Base-by-base conservation (phyloP, 1,140 invertebrate genomes). In the Dendrolimus punctatus region DNA sequence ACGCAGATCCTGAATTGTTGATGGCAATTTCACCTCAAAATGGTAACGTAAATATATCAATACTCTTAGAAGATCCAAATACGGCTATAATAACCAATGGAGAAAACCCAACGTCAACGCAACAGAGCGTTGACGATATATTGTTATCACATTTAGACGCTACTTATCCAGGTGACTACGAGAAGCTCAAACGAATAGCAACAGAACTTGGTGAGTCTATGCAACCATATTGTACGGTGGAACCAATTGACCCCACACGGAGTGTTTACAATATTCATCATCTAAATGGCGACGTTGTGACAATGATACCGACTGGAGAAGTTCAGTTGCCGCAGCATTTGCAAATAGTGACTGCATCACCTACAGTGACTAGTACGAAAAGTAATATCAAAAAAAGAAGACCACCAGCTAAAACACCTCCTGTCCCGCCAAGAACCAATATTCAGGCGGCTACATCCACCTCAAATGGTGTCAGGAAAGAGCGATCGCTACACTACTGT, bases 401-500 rank as follows among this genome's bases (percentile, higher is more conserved):
- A 69, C 74, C 79, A 6, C 70, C 86, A 8, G 85, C 68, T 23
- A 23, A 23, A 49, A 66, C 77, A 53, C 63, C 80, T 23, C 77
- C 80, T 64, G 63, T 68, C 53, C 72, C 73, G 64, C 62, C 74
- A 44, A 68, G 79, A 55, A 67, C 71, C 10, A 77, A 73, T 36
- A 82, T 75, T 36, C 87, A 87, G 58, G 80, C 85, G 38, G 85
- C 87, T 36, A 87, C 85, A 5, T 88, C 90, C 1, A 89, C 88
- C 8, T 90, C 87, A 23, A 91, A 90, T 67, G 89, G 88, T 6
- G 89, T 91, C 6, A 87, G 94, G 0, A 96, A 95, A 71, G 95
- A 96, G 76, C 89, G 95, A 39, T 95, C 94, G 0, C 84, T 96
- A 5, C 95, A 96, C 77, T 96, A 96, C 71, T 97, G 95, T 79